Conservation (phyloP, 2,113 vertebrate genomes). For the Aythya baeri region DNA sequence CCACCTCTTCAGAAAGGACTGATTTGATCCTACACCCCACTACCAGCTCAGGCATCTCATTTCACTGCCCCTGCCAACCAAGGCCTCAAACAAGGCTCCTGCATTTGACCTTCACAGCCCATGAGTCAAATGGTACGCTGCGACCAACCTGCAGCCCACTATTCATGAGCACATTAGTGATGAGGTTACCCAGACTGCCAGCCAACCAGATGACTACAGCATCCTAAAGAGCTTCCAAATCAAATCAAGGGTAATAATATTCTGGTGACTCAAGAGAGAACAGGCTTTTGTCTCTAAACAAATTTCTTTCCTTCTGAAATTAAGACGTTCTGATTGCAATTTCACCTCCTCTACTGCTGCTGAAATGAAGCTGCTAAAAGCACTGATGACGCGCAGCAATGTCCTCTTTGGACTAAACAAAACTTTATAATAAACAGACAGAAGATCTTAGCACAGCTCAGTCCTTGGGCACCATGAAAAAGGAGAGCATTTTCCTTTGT, state of each 20-base stretch:
- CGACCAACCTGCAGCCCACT: neutral
- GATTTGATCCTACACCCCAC: neutral
- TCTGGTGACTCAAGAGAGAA: conserved; percentile 16
- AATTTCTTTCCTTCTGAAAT: conserved; percentile 32
- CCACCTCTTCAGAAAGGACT: neutral
- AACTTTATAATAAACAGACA: neutral
- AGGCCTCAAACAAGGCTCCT: neutral
- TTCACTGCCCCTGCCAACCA: neutral
- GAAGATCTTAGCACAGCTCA: neutral
- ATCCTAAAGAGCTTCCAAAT: conserved; percentile 53
- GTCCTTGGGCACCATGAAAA: neutral
- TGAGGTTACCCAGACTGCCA: conserved; percentile 10
- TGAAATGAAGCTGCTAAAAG: conserved; percentile 27
- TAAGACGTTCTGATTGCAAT: conserved; percentile 53
- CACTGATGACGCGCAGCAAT: rapidly evolving
- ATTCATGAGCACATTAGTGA: neutral
- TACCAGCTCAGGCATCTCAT: neutral
- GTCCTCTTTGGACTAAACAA: neutral
- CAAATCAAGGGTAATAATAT: conserved; percentile 38
- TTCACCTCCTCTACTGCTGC: conserved; percentile 15
- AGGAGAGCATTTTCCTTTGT: neutral
- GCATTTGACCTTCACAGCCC: conserved; percentile 1
- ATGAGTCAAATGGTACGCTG: neutral
- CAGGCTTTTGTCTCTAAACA: conserved; percentile 25
- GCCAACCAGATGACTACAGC: neutral